These are phyloP conservation scores for Caenorhabditis uteleia DNA, from an alignment of 2,888 invertebrate species.

Conservation along the genomic window DNA sequence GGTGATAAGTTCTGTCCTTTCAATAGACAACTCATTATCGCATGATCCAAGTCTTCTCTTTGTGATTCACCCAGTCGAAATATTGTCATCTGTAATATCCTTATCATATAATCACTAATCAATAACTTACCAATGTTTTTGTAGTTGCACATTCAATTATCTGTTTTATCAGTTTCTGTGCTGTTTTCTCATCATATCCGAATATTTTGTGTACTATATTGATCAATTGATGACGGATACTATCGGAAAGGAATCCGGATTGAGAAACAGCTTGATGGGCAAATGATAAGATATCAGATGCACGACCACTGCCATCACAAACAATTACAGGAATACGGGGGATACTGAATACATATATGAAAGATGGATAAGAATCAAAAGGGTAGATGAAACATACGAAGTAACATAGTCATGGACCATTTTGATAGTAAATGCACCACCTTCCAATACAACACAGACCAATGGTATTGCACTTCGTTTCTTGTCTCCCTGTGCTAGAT, in stretches of 20 bases:
- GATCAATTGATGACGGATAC: constrained; percentile 87
- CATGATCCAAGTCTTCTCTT: constrained; percentile 93
- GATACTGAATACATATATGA: constrained; percentile 31
- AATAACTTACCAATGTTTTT: constrained; percentile 83
- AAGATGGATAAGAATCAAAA: no score
- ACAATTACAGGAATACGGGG: constrained; percentile 80
- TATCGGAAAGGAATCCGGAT: constrained; percentile 78
- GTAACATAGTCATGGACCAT: constrained; percentile 96
- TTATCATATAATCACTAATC: neutral
- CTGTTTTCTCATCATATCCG: constrained; percentile 85
- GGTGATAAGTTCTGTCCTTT: constrained; percentile 73
- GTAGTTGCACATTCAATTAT: constrained; percentile 89
- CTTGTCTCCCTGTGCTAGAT: constrained; percentile 70
- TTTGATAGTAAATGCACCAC: constrained; percentile 94
- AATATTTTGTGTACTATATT: constrained; percentile 90
- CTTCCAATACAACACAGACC: constrained; percentile 95
- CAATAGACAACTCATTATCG: constrained; percentile 92
- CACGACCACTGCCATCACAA: constrained; percentile 82
- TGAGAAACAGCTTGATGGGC: constrained; percentile 80
- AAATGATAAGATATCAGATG: constrained; percentile 93
- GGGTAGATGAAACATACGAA: constrained; percentile 43
- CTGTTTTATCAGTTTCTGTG: constrained; percentile 87
- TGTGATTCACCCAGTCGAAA: constrained; percentile 86
- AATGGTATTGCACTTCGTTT: constrained; percentile 74
- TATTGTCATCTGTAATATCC: constrained; percentile 82